Conservation (phyloP, 2,888 invertebrate genomes). For the Agelastica alni region DNA sequence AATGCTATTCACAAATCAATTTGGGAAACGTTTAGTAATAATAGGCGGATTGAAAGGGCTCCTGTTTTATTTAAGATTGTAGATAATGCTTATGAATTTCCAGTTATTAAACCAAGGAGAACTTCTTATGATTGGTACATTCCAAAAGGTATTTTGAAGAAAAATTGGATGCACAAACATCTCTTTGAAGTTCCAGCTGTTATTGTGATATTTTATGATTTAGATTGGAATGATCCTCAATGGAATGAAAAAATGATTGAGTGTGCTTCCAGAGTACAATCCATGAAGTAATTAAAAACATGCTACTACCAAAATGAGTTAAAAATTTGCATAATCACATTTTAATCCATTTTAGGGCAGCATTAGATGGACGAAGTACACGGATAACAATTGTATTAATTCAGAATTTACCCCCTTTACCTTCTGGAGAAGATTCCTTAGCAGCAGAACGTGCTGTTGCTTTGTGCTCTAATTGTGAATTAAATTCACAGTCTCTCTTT, state of each 20-base stretch:
- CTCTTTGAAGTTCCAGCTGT: constrained; percentile 88
- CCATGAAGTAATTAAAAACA: constrained; percentile 64
- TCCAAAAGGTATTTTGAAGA: constrained; percentile 91
- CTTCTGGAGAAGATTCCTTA: constrained; percentile 79
- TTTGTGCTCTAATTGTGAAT: constrained; percentile 88
- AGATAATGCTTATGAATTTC: constrained; percentile 83
- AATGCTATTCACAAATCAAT: constrained; percentile 88
- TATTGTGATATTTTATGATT: constrained; percentile 92
- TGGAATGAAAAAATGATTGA: constrained; percentile 96
- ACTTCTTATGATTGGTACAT: constrained; percentile 95
- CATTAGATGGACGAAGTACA: constrained; percentile 73
- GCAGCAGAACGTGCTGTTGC: constrained; percentile 91
- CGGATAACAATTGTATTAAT: constrained; percentile 87
- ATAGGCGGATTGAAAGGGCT: constrained; percentile 79
- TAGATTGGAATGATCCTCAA: constrained; percentile 94
- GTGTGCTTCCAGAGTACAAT: constrained; percentile 87
- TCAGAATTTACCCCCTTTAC: constrained; percentile 79
- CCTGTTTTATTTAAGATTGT: constrained; percentile 84
- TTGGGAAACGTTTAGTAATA: constrained; percentile 90
- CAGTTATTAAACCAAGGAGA: constrained; percentile 82
- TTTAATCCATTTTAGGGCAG: too few relatives aligned
- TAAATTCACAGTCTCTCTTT: constrained; percentile 90
- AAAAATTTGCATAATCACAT: too few relatives aligned
- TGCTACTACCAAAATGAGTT: too few relatives aligned
- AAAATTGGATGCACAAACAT: constrained; percentile 95